phyloP scores from a whole-genome alignment of 2,888 invertebrate genomes.

The Ormyrus pomaceus region DNA sequence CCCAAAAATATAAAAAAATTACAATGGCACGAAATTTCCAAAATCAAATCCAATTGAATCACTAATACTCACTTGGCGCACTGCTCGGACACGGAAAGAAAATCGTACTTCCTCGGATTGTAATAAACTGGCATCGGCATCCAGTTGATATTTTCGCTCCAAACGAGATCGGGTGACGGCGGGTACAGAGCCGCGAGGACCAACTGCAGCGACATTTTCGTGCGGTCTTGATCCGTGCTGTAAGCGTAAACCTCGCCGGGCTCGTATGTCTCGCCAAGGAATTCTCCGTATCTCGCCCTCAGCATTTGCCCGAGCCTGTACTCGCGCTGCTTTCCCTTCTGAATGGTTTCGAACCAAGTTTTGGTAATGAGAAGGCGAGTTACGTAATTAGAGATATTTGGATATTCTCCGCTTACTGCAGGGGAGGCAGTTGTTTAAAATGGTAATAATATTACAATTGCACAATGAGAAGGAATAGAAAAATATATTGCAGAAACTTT shows the following conservation, averaged over 20 bases:
- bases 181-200: constrained; percentile 62
- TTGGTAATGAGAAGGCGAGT: no score
- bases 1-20: no score
- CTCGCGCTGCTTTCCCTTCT: constrained; percentile 60
- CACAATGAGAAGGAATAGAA: no score
- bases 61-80: constrained; percentile 1
- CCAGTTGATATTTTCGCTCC: constrained; percentile 60
- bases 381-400: no score
- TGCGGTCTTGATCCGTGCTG: constrained; percentile 61
- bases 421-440: no score
- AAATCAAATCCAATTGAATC: no score
- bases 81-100: neutral
- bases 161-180: constrained; percentile 46
- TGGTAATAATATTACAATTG: no score
- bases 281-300: constrained; percentile 57
- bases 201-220: constrained; percentile 63
- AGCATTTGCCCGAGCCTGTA: constrained; percentile 61
- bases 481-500: no score
- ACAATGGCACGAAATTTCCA: no score
- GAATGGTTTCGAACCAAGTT: neutral
- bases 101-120: neutral
- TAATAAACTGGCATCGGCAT: constrained; percentile 57
- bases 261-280: constrained; percentile 59
- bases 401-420: no score
- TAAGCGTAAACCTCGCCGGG: constrained; percentile 58